A percentile compares a stretch with the other conserved stretches of the same genome.
phyloP scores from a whole-genome alignment of 2,797 vertebrate genomes.

The Aeoliscus strigatus region DNA sequence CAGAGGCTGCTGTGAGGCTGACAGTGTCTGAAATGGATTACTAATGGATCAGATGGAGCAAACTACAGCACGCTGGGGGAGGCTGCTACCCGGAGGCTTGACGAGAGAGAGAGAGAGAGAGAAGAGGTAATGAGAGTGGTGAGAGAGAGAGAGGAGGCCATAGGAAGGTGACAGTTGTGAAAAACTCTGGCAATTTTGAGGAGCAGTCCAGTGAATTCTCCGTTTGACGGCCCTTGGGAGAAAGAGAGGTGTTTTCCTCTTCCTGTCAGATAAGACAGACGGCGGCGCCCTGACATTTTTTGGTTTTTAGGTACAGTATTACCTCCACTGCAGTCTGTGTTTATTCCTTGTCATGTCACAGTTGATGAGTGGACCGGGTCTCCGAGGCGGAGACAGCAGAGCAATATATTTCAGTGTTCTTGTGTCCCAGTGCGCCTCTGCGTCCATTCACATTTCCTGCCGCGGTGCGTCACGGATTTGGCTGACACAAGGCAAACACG shows the following conservation, averaged over 20 bases:
- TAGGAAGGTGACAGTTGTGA: constrained; percentile 36
- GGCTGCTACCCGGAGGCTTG: constrained; percentile 32
- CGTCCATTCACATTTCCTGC: constrained; percentile 2
- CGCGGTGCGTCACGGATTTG: constrained; percentile 28
- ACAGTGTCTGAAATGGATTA: constrained; percentile 54
- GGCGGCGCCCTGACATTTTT: not conserved
- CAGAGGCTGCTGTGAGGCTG: constrained; percentile 31
- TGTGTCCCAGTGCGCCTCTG: too few species aligned
- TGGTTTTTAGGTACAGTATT: too few species aligned
- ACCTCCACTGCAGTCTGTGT: too few species aligned
- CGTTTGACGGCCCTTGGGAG: constrained; percentile 7
- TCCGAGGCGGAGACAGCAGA: constrained; percentile 16
- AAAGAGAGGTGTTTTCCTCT: constrained; percentile 7
- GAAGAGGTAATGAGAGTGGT: constrained; percentile 6
- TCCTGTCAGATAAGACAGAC: constrained; percentile 10
- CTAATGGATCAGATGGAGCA: constrained; percentile 65
- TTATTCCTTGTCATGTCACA: constrained; percentile 42
- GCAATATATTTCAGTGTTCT: too few species aligned
- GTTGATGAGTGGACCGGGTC: constrained; percentile 18
- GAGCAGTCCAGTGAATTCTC: constrained; percentile 11
- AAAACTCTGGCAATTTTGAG: constrained; percentile 16
- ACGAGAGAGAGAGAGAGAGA: constrained; percentile 15
- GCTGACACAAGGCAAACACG: constrained; percentile 50
- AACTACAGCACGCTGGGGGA: constrained; percentile 23
- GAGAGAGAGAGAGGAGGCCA: constrained; percentile 4